Evolutionary conservation across 2,797 vertebrate species (phyloP).

Genomic region (Melanotaenia pygmaea): DNA sequence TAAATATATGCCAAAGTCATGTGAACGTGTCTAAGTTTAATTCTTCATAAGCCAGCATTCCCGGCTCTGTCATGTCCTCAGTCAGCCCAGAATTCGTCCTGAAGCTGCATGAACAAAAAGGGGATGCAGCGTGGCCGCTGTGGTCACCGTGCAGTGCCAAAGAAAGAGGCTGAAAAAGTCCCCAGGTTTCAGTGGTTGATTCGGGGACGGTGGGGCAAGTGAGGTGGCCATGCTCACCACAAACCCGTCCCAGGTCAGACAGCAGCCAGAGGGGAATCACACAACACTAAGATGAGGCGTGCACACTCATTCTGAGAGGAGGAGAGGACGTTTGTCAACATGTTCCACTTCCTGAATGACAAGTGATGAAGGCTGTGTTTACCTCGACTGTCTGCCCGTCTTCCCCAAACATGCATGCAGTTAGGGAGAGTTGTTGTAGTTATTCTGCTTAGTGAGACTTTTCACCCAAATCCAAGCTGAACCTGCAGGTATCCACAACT

Average conservation of each 20-base stretch:
- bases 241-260: conserved; percentile 66
- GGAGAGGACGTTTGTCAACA: conserved; percentile 63
- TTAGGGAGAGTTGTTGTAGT: no score
- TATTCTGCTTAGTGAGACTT: no score
- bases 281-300: conserved; percentile 68
- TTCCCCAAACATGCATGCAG: no score
- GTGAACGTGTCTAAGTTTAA: conserved; percentile 35
- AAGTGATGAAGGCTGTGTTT: conserved; percentile 22
- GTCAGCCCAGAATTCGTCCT: conserved; percentile 4
- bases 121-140: conserved; percentile 26
- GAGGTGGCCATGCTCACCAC: conserved; percentile 73
- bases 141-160: conserved; percentile 24
- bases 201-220: conserved; percentile 74
- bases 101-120: conserved; percentile 21
- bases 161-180: conserved; percentile 85
- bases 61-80: conserved; percentile 6
- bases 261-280: conserved; percentile 80
- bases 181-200: conserved; percentile 75
- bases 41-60: conserved; percentile 37
- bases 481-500: no score
- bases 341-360: conserved; percentile 77
- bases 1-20: conserved; percentile 51
- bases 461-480: no score
- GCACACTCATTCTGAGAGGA: conserved; percentile 82
- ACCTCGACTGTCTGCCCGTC: no score